A percentile compares a stretch with the other conserved stretches of the same genome.
phyloP scores from a whole-genome alignment of 2,888 invertebrate genomes.

The Sarcophaga rosellei region DNA sequence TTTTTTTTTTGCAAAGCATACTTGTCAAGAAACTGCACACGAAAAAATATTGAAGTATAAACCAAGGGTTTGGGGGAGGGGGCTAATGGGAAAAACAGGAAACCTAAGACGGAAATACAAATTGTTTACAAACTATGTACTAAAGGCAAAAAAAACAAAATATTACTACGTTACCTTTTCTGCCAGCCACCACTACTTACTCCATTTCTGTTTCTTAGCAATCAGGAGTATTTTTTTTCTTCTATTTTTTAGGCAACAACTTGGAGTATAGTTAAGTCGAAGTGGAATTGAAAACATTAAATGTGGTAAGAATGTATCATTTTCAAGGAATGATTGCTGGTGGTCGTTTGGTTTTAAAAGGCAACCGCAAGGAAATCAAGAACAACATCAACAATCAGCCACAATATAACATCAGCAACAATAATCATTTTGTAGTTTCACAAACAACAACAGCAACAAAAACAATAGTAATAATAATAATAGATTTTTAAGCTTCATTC shows the following conservation, averaged over 20 bases:
- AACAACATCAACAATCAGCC: slow-evolving; percentile 42
- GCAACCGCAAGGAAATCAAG: slow-evolving; percentile 30
- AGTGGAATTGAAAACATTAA: too few species aligned
- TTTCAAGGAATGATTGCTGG: too few species aligned
- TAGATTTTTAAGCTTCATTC: background rate
- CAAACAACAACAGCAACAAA: slow-evolving; percentile 11
- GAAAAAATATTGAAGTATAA: background rate
- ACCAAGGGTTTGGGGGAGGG: slow-evolving; percentile 1
- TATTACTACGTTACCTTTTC: slow-evolving; percentile 47
- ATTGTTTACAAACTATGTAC: slow-evolving; percentile 63
- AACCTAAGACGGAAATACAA: slow-evolving; percentile 45
- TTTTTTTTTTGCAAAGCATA: background rate
- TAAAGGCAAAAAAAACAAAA: slow-evolving; percentile 52
- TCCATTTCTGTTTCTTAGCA: too few species aligned
- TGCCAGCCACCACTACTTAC: too few species aligned
- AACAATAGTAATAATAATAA: too few species aligned
- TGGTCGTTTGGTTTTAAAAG: background rate
- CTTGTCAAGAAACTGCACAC: slow-evolving; percentile 26
- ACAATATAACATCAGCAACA: slow-evolving; percentile 27
- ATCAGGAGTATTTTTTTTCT: too few species aligned
- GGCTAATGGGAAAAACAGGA: background rate
- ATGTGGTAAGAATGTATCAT: too few species aligned
- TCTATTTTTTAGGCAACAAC: too few species aligned
- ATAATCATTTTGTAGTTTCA: slow-evolving; percentile 30
- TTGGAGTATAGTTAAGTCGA: too few species aligned